Conservation (phyloP, 2,797 vertebrate species). For the Sternotherus odoratus region DNA sequence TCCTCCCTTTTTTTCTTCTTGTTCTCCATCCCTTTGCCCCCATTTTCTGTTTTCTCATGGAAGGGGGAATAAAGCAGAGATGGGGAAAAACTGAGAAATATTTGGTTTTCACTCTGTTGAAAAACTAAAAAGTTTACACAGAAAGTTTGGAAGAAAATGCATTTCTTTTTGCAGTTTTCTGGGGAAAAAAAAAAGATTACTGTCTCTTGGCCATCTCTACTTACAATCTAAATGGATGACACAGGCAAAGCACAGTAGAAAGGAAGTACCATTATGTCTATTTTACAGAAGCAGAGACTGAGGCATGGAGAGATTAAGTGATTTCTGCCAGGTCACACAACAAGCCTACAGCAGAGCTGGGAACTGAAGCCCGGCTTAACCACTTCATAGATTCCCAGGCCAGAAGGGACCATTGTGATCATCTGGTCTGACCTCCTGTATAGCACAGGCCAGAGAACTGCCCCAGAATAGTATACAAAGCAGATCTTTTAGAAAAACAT, state of each 20-base stretch:
- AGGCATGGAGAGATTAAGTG: neutral
- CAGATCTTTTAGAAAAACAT: neutral
- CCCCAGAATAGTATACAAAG: neutral
- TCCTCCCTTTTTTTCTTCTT: neutral
- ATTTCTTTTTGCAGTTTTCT: neutral
- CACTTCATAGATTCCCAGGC: neutral
- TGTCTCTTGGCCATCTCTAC: neutral
- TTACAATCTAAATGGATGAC: neutral
- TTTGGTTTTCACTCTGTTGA: neutral
- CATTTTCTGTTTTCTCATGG: neutral
- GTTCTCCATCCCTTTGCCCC: neutral
- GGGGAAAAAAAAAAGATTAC: neutral
- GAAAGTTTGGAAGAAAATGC: slow-evolving; percentile 32
- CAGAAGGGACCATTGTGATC: neutral
- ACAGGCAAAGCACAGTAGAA: neutral
- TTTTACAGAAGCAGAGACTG: neutral
- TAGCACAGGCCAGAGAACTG: neutral
- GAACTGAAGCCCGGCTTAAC: neutral
- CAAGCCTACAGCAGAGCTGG: neutral
- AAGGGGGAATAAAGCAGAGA: neutral
- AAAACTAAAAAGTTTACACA: slow-evolving; percentile 23
- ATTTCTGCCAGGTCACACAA: neutral
- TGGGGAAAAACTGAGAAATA: neutral
- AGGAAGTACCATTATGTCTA: neutral
- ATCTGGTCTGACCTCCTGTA: neutral